Evolutionary conservation across 2,888 invertebrate genomes (phyloP).

Genomic region (Amblyteles armatorius): DNA sequence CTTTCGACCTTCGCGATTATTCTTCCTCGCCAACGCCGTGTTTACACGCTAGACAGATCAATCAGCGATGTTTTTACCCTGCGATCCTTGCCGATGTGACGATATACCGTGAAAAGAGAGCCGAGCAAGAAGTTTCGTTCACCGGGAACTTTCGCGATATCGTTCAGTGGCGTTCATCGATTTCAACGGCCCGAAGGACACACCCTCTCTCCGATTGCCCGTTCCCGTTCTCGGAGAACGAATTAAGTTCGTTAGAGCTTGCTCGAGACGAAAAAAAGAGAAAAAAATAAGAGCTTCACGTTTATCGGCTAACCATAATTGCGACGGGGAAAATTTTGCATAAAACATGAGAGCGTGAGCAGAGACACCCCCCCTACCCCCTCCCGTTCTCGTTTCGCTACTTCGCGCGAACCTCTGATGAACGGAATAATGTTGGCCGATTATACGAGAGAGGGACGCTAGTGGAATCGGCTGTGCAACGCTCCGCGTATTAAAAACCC

Average conservation of each 20-base stretch:
- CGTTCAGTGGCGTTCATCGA: slow-evolving; percentile 8
- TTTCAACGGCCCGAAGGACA: slow-evolving; percentile 4
- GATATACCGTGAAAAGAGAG: slow-evolving; percentile 9
- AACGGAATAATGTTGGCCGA: slow-evolving; percentile 61
- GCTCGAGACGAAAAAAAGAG: not conserved
- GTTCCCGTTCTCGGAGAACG: not conserved
- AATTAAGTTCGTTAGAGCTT: slow-evolving; percentile 50
- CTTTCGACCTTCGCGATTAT: slow-evolving; percentile 41
- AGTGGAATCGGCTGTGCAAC: not conserved
- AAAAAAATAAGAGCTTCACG: slow-evolving; percentile 21
- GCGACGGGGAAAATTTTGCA: slow-evolving; percentile 53
- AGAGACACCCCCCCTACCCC: not conserved
- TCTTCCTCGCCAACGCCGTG: slow-evolving; percentile 1
- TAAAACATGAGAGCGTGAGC: slow-evolving; percentile 62
- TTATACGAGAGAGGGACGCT: slow-evolving; percentile 43
- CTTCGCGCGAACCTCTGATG: slow-evolving; percentile 30
- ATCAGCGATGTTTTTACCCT: slow-evolving; percentile 51
- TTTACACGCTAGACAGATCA: slow-evolving; percentile 40
- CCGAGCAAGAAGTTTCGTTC: slow-evolving; percentile 51
- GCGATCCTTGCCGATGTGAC: slow-evolving; percentile 5
- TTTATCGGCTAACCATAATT: slow-evolving; percentile 64
- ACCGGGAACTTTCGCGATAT: slow-evolving; percentile 49
- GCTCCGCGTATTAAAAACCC: slow-evolving; percentile 47
- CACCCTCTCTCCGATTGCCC: not conserved
- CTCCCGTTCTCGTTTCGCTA: slow-evolving; percentile 16